Evolutionary conservation across 2,797 vertebrate genomes (phyloP), one percentile per base, ranked within the genome.

Genomic region (Syngnathus acus): DNA sequence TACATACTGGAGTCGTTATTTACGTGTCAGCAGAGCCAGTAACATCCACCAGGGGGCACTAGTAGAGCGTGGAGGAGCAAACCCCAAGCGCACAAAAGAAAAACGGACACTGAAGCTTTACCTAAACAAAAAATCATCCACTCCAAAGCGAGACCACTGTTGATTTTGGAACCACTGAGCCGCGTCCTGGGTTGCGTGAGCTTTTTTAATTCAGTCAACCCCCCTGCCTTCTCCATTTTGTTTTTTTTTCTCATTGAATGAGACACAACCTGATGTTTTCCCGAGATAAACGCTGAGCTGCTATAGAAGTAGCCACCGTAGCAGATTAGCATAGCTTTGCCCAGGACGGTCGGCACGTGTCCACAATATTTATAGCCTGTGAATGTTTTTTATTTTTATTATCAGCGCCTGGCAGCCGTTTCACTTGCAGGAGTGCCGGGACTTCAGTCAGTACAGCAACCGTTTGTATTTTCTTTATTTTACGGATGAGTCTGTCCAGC

Each of bases 391-490:
- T 61, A 9, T 32, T 4, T 32, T 32, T 4, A 32, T 32, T 62
- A 62, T 62, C 60, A 43, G 40, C 60, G 21, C 21, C 42, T 6
- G 40, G 39, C 60, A 62, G 60, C 9, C 60, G 26, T 62, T 45
- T 62, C 40, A 62, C 60, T 47, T 47, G 23, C 42, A 47, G 60
- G 45, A 16, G 21, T 14, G 54, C n/a, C 11, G 40, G 60, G 40
- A 62, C 42, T 42, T 1, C 10, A 62, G 40, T 62, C 60, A 62
- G 45, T 62, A 45, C 21, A 6, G 60, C 42, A 6, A 23, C 42
- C n/a, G 60, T 62, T 62, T 26, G 42, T 43, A 62, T 26, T 62
- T 45, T 45, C 19, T 26, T 62, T 62, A 43, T 45, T 62, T 62
- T 61, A 23, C 59, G 40, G 42, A 43, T 26, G 60, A 62, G 60